Percentiles rank a stretch among this genome's conserved stretches.
These are phyloP conservation scores for Heliocidaris erythrogramma DNA, from an alignment of 35 echinoderm and acorn worm species.

Conservation along the genomic window DNA sequence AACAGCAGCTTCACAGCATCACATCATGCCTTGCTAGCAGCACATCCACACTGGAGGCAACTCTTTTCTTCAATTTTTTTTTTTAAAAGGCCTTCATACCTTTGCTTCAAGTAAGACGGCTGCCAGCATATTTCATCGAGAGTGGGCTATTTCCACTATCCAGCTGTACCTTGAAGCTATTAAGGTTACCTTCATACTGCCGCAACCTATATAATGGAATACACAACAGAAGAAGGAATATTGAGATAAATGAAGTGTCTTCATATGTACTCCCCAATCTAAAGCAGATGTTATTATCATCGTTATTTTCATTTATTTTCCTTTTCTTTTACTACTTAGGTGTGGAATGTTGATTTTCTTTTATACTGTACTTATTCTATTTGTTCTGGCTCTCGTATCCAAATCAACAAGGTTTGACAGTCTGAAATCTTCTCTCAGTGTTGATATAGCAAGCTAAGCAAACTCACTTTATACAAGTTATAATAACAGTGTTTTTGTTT, in stretches of 20 bases:
- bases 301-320: not conserved
- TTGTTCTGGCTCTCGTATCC: too few relatives aligned
- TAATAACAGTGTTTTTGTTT: too few relatives aligned
- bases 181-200: not conserved
- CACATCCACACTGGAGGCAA: not conserved
- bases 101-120: not conserved
- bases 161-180: not conserved
- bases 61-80: not conserved
- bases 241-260: not conserved
- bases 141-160: not conserved
- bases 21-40: not conserved
- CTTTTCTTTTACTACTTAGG: not conserved
- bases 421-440: too few relatives aligned
- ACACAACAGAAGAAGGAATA: not conserved
- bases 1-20: not conserved
- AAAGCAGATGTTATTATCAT: not conserved
- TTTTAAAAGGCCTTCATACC: not conserved
- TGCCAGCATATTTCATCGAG: not conserved
- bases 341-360: not conserved
- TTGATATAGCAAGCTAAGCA: too few relatives aligned
- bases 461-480: too few relatives aligned
- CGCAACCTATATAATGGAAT: not conserved
- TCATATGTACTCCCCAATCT: too few relatives aligned
- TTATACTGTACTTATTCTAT: not conserved
- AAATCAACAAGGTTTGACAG: too few relatives aligned